Conservation (phyloP, 1,140 invertebrate species). For the Pachyrhynchus sulphureomaculatus region DNA sequence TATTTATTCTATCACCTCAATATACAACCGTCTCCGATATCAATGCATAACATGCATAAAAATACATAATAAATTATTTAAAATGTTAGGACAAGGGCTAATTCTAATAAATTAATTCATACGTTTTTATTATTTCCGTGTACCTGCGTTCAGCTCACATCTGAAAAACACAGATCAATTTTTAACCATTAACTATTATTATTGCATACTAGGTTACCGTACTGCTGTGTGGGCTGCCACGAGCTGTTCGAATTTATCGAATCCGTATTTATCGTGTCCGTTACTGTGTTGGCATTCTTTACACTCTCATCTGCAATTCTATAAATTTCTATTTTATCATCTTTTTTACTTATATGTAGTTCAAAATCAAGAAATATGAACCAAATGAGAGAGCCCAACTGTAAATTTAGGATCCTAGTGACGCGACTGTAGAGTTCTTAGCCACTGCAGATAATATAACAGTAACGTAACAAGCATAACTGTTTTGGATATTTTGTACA, state of each 20-base stretch:
- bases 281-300: slow-evolving; percentile 58
- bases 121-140: slow-evolving; percentile 19
- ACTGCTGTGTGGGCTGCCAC: slow-evolving; percentile 48
- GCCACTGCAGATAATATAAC: too few species aligned
- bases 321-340: slow-evolving; percentile 38
- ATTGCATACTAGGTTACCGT: slow-evolving; percentile 47
- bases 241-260: slow-evolving; percentile 54
- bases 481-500: too few species aligned
- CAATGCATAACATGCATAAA: slow-evolving; percentile 29
- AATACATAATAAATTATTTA: slow-evolving; percentile 37
- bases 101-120: slow-evolving; percentile 30
- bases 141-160: slow-evolving; percentile 36
- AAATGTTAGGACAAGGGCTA: slow-evolving; percentile 39
- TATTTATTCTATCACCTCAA: slow-evolving; percentile 32
- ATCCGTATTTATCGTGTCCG: slow-evolving; percentile 52
- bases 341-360: slow-evolving; percentile 15
- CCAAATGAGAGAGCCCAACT: too few species aligned
- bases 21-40: slow-evolving; percentile 28
- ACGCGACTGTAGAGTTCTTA: too few species aligned
- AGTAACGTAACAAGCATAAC: too few species aligned
- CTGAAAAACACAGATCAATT: slow-evolving; percentile 41
- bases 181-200: slow-evolving; percentile 43
- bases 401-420: too few species aligned
- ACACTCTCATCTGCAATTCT: slow-evolving; percentile 57
- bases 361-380: too few species aligned